Evolutionary conservation across 1,140 invertebrate genomes (phyloP), one percentile per base, ranked within the genome.

Genomic region (Asobara japonica): DNA sequence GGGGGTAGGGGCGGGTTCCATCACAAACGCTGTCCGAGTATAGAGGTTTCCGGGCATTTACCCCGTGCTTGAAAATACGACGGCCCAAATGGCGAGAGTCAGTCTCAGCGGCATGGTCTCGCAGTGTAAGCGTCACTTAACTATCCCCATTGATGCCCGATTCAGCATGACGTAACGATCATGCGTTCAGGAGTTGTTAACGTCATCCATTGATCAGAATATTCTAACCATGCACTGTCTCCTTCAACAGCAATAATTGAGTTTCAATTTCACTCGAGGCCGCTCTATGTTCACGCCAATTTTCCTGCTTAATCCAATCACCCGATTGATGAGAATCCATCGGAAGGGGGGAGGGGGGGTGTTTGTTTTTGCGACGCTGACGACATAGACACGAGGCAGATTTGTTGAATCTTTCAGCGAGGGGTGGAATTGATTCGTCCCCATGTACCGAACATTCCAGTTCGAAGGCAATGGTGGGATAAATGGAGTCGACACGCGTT

Each of bases 401-500:
- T 25, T 25, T 56, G 51, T 13, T 27, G 7, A 10, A 25, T 56
- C 18, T 25, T 56, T 25, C 8, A 22, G n/a, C 45, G 45, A 20
- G 36, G 8, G 2, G n/a, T n/a, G 36, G 36, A 18, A 16, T 2
- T 16, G n/a, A 18, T 51, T 51, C 45, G 31, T 16, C n/a, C 22
- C 22, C 22, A 22, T 56, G 51, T 13, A 1, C 51, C 22, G 20
- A 56, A 3, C 51, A 56, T 56, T 22, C 3, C 22, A 22, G 51
- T 22, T 6, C 25, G 18, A 45, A 45, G 41, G 51, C 16, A 56
- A 25, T 56, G 22, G 8, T 51, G 3, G 45, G 0, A 56, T 56
- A 56, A 56, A 56, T 56, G 20, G 51, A 27, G 51, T 56, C 3
- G 51, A 56, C 51, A 56, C 51, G 51, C 51, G 51, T 56, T 18